Conservation (phyloP, 64 coral and sea anemone species). For the Trachythela sp. region DNA sequence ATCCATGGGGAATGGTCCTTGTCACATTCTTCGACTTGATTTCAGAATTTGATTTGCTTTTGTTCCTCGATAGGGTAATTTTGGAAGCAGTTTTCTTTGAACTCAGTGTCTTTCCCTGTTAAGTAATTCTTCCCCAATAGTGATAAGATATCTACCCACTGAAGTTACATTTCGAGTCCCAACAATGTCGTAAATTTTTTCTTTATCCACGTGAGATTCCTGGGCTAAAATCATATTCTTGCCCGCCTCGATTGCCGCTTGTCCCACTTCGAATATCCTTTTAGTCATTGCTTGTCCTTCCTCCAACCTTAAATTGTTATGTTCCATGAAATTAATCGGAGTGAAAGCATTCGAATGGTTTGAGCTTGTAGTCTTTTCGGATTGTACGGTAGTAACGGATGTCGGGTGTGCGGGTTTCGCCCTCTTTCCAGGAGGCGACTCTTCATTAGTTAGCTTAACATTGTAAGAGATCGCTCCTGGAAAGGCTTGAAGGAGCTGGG, state of each 20-base stretch:
- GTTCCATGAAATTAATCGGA: not conserved
- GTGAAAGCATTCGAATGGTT: not conserved
- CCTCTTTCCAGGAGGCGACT: slow-evolving; percentile 79
- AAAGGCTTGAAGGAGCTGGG: slow-evolving; percentile 32
- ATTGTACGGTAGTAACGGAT: not conserved
- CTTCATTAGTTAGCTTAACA: slow-evolving; percentile 96
- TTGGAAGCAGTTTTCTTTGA: not conserved
- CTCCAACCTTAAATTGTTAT: not conserved
- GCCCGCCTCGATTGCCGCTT: slow-evolving; percentile 1
- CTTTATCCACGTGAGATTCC: not conserved
- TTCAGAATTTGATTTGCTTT: too few species aligned
- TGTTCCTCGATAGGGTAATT: not conserved
- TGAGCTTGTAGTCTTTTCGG: not conserved
- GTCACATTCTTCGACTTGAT: not conserved
- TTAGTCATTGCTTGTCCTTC: not conserved
- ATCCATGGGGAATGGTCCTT: not conserved
- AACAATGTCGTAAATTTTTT: not conserved
- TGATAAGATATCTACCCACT: slow-evolving; percentile 64
- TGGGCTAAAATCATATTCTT: slow-evolving; percentile 11
- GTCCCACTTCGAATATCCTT: not conserved
- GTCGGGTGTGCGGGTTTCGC: not conserved
- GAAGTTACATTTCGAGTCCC: slow-evolving; percentile 32
- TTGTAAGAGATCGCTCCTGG: slow-evolving; percentile 98
- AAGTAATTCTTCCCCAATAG: slow-evolving; percentile 60
- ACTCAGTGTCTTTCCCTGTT: slow-evolving; percentile 39